These are phyloP conservation scores for Cynocephalus volans DNA, from an alignment of 2,113 vertebrate species.

Conservation along the genomic window DNA sequence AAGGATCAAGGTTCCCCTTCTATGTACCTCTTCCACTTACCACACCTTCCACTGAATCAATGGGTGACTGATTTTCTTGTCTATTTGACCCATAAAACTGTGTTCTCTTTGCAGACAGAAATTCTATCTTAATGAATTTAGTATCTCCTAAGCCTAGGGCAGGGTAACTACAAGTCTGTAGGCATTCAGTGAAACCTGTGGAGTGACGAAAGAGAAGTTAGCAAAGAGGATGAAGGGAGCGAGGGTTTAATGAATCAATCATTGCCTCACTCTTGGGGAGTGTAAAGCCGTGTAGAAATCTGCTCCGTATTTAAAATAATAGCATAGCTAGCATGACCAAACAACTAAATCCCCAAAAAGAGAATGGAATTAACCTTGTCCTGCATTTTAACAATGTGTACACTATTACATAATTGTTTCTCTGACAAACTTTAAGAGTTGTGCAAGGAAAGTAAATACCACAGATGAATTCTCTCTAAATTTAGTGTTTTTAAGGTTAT, in stretches of 20 bases:
- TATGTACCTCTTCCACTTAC: background rate
- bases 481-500: background rate
- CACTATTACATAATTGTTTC: background rate
- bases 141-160: background rate
- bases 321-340: background rate
- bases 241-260: background rate
- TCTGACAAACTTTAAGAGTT: conserved; percentile 37
- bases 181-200: background rate
- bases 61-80: background rate
- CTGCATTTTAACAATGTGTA: background rate
- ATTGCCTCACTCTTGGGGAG: background rate
- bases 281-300: background rate
- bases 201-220: background rate
- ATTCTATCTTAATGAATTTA: conserved; percentile 4
- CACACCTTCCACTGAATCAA: background rate
- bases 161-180: background rate
- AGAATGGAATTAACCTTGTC: background rate
- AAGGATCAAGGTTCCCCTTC: background rate
- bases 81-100: background rate
- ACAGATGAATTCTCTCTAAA: background rate
- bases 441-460: background rate
- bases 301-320: conserved; percentile 9
- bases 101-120: background rate
- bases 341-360: background rate
- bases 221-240: background rate